A percentile compares a stretch with the other conserved stretches of the same genome.
Conservation (phyloP, 2,797 vertebrate genomes). For the Heterohyrax brucei region DNA sequence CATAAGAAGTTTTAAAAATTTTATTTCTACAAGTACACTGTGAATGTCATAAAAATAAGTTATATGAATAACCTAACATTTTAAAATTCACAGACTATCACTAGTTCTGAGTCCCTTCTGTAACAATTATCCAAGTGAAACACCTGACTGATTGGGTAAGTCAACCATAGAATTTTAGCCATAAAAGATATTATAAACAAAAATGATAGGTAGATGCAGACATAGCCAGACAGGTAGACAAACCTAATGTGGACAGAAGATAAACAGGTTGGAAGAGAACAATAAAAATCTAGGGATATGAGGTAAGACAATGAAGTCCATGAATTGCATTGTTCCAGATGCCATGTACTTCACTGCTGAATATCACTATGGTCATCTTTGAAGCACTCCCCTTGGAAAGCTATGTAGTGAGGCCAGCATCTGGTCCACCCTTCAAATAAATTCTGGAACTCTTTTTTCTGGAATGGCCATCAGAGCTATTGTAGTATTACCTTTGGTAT, state of each 20-base stretch:
- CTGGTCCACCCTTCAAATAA: too few species aligned
- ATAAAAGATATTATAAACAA: slow-evolving; percentile 32
- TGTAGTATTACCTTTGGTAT: too few species aligned
- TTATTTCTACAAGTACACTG: slow-evolving; percentile 55
- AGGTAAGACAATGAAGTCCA: too few species aligned
- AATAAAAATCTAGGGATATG: not conserved
- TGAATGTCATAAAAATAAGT: slow-evolving; percentile 54
- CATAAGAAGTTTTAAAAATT: slow-evolving; percentile 61
- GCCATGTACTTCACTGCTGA: too few species aligned
- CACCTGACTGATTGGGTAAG: slow-evolving; percentile 57
- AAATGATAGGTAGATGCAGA: not conserved
- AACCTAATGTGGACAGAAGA: not conserved
- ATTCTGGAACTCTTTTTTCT: too few species aligned
- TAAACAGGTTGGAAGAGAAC: slow-evolving; percentile 5
- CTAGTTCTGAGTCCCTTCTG: slow-evolving; percentile 57
- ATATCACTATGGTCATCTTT: too few species aligned
- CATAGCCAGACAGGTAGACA: not conserved
- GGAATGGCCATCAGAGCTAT: too few species aligned
- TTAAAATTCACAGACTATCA: slow-evolving; percentile 75
- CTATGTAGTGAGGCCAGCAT: too few species aligned
- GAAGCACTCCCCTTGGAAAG: too few species aligned
- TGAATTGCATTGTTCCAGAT: too few species aligned
- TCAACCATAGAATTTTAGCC: slow-evolving; percentile 54
- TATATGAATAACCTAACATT: slow-evolving; percentile 63
- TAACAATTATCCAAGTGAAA: slow-evolving; percentile 70